These are phyloP conservation scores for Cistogaster globosa DNA, from an alignment of 2,888 invertebrate genomes.

Conservation along the genomic window DNA sequence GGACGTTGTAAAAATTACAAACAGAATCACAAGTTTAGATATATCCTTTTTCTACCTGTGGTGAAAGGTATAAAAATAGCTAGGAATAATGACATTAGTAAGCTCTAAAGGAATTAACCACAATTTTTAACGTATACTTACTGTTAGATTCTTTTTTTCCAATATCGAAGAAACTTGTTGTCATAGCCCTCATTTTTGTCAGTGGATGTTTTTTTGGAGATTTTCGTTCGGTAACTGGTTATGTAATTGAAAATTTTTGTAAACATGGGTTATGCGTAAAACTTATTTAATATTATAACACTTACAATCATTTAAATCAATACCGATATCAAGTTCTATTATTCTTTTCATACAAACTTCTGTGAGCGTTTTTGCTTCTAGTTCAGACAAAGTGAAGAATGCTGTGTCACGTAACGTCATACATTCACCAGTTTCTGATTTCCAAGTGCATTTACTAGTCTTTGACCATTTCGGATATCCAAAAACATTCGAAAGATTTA, in stretches of 20 bases:
- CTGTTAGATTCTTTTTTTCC: constrained; percentile 87
- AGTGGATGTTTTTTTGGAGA: constrained; percentile 91
- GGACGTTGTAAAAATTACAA: too few species aligned
- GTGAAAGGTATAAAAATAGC: too few species aligned
- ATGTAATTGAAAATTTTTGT: background rate
- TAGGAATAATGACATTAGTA: too few species aligned
- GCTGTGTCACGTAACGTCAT: constrained; percentile 86
- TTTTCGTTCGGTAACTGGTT: constrained; percentile 74
- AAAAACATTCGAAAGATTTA: constrained; percentile 12
- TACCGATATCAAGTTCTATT: constrained; percentile 92
- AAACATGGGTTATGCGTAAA: background rate
- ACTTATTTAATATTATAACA: background rate
- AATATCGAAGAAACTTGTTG: constrained; percentile 93
- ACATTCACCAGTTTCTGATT: constrained; percentile 86
- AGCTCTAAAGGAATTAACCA: too few species aligned
- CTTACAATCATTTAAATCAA: constrained; percentile 85
- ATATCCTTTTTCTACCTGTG: too few species aligned
- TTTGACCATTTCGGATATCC: constrained; percentile 88
- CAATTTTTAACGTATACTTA: too few species aligned
- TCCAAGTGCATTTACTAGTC: constrained; percentile 93
- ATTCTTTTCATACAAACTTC: constrained; percentile 93
- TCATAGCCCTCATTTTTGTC: constrained; percentile 93
- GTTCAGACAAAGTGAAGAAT: constrained; percentile 88
- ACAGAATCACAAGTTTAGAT: too few species aligned
- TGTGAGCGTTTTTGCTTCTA: constrained; percentile 90